Base-by-base conservation (phyloP, 2,888 invertebrate genomes). In the Pantelozetes paolii region DNA sequence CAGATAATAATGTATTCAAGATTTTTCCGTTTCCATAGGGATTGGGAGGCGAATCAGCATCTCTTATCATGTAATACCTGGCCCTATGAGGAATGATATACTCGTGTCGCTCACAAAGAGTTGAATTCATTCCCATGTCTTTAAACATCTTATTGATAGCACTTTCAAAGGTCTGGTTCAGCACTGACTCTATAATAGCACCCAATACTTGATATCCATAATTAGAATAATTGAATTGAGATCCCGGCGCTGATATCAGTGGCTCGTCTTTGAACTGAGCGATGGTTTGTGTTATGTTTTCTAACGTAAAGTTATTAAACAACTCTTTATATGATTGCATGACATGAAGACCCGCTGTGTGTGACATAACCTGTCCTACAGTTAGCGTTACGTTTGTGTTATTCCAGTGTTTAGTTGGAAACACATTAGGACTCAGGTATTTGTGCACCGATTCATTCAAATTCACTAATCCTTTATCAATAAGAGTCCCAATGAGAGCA, bases 291-390 rank as follows among this genome's bases (percentile, higher is more conserved):
- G 23, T 67, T 0, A 40, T 32, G 42, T 67, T 67, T 13, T 40
- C 11, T 1, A 2, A 64, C 36, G 70, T 23, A 32, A 70, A n/a
- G n/a, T n/a, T n/a, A n/a, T n/a, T 32, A 71, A 20, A 13, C 11
- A 13, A 18, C 11, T 18, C 26, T 15, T 36, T 13, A 15, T 48
- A 70, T 18, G 28, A 15, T 45, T 54, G 2, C 13, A 18, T 50
- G 3, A 64, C 18, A 9, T 36, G 72, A 11, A 64, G 18, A 11
- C 72, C 72, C 13, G 72, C 32, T 20, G 23, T 64, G 26, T 72
- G 72, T 28, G 50, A 64, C 59, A 72, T 23, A 9, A 72, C 6
- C 42, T 64, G 72, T 23, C 72, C 20, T n/a, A 72, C 8, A 3
- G 72, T 72, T 5, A 72, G 1, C 1, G 20, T 71, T 3, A 45